A percentile compares a stretch with the other conserved stretches of the same genome.
Evolutionary conservation across 1,140 invertebrate species (phyloP).

Genomic region (Scaptomyza pallida): DNA sequence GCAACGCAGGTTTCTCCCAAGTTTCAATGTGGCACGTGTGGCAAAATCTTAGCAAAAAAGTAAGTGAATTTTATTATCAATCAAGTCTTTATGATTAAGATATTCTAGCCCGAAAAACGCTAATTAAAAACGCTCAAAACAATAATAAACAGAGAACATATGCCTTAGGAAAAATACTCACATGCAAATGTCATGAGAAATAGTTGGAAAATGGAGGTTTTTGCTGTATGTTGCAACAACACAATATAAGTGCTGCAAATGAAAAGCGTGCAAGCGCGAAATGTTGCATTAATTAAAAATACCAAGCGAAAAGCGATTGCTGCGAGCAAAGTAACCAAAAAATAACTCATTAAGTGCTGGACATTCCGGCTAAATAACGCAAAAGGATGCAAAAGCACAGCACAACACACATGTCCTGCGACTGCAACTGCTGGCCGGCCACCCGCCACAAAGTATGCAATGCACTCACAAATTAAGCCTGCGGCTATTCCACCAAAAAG

Average conservation of each 20-base stretch:
- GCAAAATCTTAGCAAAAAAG: slow-evolving; percentile 86
- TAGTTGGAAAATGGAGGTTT: slow-evolving; percentile 43
- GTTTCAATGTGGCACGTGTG: slow-evolving; percentile 87
- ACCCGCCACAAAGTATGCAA: slow-evolving; percentile 72
- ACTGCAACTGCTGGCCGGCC: slow-evolving; percentile 38
- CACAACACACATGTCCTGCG: slow-evolving; percentile 19
- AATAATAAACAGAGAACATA: slow-evolving; percentile 38
- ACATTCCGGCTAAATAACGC: slow-evolving; percentile 62
- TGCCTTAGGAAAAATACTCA: slow-evolving; percentile 34
- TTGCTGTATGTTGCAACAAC: slow-evolving; percentile 22
- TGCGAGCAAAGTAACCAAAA: slow-evolving; percentile 54
- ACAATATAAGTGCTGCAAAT: slow-evolving; percentile 52
- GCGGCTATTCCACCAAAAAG: slow-evolving; percentile 64
- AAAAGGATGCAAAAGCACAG: slow-evolving; percentile 5
- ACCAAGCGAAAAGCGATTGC: slow-evolving; percentile 59
- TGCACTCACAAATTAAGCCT: slow-evolving; percentile 82
- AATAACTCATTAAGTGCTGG: slow-evolving; percentile 70
- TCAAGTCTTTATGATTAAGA: not conserved
- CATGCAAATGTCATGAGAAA: slow-evolving; percentile 62
- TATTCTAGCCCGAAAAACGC: not conserved
- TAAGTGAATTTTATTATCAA: slow-evolving; percentile 83
- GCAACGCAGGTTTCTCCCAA: too few relatives aligned
- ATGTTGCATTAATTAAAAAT: slow-evolving; percentile 77
- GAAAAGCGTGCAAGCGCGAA: slow-evolving; percentile 51
- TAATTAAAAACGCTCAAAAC: slow-evolving; percentile 28